A percentile compares a stretch with the other conserved stretches of the same genome.
Conservation (phyloP, 1,140 invertebrate genomes). For the Lordiphosa mommai region DNA sequence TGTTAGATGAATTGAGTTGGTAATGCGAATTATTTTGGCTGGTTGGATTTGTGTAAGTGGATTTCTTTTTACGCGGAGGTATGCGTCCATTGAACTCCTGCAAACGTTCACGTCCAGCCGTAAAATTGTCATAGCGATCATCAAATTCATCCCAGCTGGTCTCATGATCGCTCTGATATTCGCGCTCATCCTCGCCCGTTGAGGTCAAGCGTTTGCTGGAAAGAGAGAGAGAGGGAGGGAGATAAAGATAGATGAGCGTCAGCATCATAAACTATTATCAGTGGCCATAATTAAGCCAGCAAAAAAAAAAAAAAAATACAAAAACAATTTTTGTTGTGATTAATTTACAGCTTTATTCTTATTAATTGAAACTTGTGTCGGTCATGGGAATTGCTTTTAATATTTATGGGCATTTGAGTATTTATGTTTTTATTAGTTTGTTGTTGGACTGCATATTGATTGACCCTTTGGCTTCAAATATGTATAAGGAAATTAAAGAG, state of each 20-base stretch:
- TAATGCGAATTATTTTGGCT: slow-evolving; percentile 3
- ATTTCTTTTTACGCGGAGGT: slow-evolving; percentile 78
- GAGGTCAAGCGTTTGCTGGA: slow-evolving; percentile 74
- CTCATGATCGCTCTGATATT: slow-evolving; percentile 77
- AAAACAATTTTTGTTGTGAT: no score
- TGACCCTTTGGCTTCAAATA: no score
- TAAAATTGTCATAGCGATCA: slow-evolving; percentile 76
- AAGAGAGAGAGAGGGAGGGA: slow-evolving; percentile 2
- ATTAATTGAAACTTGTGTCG: slow-evolving; percentile 30
- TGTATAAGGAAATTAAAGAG: no score
- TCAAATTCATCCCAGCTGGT: slow-evolving; percentile 79
- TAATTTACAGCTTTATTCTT: background rate
- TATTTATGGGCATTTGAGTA: no score
- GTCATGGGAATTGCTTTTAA: slow-evolving; percentile 15
- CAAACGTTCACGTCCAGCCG: slow-evolving; percentile 72
- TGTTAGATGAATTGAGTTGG: slow-evolving; percentile 3
- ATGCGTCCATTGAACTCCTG: slow-evolving; percentile 79
- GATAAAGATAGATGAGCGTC: slow-evolving; percentile 2
- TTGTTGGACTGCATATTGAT: no score
- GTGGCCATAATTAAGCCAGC: background rate
- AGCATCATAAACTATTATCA: slow-evolving; percentile 38
- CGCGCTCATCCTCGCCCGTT: slow-evolving; percentile 77
- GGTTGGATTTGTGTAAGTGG: slow-evolving; percentile 23
- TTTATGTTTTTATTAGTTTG: no score
- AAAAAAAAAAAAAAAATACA: no score